Evolutionary conservation across 2,888 invertebrate species (phyloP).

Genomic region (Chromoteleia sp.): DNA sequence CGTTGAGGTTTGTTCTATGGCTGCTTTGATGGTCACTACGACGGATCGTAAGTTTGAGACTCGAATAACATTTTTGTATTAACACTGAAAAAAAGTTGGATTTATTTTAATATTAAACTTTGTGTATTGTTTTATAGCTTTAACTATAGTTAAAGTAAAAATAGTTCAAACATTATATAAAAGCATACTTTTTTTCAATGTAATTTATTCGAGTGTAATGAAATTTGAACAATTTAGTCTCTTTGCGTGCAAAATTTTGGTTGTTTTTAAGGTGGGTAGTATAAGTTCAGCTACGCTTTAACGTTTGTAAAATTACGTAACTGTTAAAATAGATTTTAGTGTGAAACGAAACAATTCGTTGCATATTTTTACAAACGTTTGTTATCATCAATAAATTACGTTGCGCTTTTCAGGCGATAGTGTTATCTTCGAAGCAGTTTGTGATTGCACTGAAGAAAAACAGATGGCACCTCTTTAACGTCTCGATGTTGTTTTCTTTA

Average conservation of each 20-base stretch:
- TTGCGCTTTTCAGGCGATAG: slow-evolving; percentile 29
- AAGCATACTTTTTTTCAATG: neutral
- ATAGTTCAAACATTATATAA: neutral
- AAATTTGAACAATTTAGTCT: slow-evolving; percentile 4
- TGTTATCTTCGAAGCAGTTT: slow-evolving; percentile 28
- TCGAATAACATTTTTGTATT: slow-evolving; percentile 11
- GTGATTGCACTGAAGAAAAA: slow-evolving; percentile 5
- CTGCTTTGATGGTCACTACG: slow-evolving; percentile 77
- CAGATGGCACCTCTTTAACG: slow-evolving; percentile 28
- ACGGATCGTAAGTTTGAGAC: slow-evolving; percentile 78
- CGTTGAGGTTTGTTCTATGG: slow-evolving; percentile 71
- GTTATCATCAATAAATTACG: slow-evolving; percentile 24
- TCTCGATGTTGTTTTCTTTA: slow-evolving; percentile 1
- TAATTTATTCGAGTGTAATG: neutral
- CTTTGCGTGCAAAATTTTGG: slow-evolving; percentile 7
- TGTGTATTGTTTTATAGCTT: too few species aligned
- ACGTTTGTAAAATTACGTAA: neutral
- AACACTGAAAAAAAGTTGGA: neutral
- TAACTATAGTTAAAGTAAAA: neutral
- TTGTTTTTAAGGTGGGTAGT: slow-evolving; percentile 48
- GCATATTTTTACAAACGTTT: neutral
- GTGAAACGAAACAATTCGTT: neutral
- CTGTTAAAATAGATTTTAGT: neutral
- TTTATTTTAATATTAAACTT: neutral
- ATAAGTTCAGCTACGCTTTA: neutral